phyloP scores from a whole-genome alignment of 2,888 invertebrate genomes.

The Prosopocoilus inquinatus region DNA sequence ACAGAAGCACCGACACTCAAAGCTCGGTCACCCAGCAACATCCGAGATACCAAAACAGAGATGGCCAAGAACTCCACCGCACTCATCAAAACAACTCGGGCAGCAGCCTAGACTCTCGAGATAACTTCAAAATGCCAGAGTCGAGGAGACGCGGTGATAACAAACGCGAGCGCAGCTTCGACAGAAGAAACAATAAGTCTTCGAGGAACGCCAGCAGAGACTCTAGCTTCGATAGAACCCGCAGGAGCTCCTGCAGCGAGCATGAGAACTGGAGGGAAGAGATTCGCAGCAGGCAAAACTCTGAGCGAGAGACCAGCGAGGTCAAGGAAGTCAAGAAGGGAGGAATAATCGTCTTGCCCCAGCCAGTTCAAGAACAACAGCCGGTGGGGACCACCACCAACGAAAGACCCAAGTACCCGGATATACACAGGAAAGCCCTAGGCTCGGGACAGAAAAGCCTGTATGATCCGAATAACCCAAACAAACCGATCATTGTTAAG shows the following conservation, averaged over 20 bases:
- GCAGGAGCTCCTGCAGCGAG: slow-evolving; percentile 38
- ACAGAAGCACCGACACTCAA: slow-evolving; percentile 34
- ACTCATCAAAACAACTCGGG: slow-evolving; percentile 37
- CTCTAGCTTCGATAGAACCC: slow-evolving; percentile 41
- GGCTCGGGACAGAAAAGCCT: slow-evolving; percentile 52
- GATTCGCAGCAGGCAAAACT: slow-evolving; percentile 39
- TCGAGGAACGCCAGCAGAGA: slow-evolving; percentile 42
- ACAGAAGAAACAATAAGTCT: slow-evolving; percentile 13
- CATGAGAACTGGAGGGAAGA: slow-evolving; percentile 49
- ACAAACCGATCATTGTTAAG: slow-evolving; percentile 71
- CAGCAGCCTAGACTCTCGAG: slow-evolving; percentile 35
- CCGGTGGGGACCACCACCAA: slow-evolving; percentile 23
- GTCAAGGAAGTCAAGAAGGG: slow-evolving; percentile 35
- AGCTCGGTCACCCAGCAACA: slow-evolving; percentile 8
- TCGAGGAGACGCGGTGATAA: slow-evolving; percentile 30
- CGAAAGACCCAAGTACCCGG: slow-evolving; percentile 28
- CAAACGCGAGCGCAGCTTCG: slow-evolving; percentile 27
- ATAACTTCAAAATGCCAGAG: slow-evolving; percentile 43
- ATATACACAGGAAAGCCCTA: slow-evolving; percentile 23
- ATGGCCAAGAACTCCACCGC: slow-evolving; percentile 19
- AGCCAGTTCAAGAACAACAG: slow-evolving; percentile 28
- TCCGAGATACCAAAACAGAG: slow-evolving; percentile 16
- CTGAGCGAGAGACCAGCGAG: slow-evolving; percentile 37
- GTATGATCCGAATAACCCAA: slow-evolving; percentile 65
- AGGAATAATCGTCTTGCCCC: slow-evolving; percentile 45